Conservation (phyloP, 2,113 vertebrate genomes). For the Empidonax traillii region DNA sequence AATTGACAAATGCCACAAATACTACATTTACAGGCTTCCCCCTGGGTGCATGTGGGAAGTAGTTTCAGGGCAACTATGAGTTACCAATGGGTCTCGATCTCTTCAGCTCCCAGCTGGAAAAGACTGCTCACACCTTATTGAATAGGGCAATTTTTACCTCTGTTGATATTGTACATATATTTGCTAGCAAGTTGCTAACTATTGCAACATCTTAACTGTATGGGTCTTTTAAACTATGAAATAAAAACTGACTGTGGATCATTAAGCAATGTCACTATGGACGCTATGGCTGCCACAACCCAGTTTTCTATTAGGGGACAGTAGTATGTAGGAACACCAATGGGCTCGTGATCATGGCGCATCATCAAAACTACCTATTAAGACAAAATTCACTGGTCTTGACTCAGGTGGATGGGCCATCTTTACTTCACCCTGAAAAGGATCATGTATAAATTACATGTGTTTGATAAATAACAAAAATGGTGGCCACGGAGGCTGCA, state of each 20-base stretch:
- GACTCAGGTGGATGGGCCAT: background rate
- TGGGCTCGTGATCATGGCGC: background rate
- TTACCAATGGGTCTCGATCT: background rate
- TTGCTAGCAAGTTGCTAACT: background rate
- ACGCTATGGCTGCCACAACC: background rate
- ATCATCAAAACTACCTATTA: background rate
- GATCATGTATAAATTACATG: background rate
- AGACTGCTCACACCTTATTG: background rate
- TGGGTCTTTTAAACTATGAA: background rate
- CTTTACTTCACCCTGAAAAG: background rate
- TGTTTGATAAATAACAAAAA: background rate
- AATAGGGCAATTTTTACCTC: background rate
- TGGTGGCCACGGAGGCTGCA: background rate
- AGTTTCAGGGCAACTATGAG: background rate
- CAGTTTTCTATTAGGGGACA: background rate
- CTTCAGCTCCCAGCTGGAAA: background rate
- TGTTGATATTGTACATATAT: background rate
- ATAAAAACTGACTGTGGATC: background rate
- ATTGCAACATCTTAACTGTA: background rate
- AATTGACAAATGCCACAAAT: background rate
- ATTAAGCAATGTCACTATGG: background rate
- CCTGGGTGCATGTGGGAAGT: background rate
- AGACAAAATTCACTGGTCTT: background rate
- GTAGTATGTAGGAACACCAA: background rate
- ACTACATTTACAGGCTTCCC: background rate